These are phyloP conservation scores for Plecturocebus donacophilus DNA, from an alignment of 2,113 vertebrate species.

Conservation along the genomic window DNA sequence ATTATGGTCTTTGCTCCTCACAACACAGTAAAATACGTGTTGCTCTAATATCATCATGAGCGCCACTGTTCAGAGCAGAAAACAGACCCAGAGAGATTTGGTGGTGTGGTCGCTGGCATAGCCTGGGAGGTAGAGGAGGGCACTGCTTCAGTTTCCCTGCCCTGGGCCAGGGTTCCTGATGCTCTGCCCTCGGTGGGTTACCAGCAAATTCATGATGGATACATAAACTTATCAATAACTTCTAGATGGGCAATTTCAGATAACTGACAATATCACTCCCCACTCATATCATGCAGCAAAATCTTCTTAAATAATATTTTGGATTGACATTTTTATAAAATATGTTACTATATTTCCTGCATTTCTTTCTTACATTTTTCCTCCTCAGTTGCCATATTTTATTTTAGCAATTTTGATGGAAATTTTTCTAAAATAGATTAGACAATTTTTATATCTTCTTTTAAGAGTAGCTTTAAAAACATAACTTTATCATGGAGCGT, in stretches of 20 bases:
- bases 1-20: neutral
- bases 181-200: neutral
- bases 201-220: neutral
- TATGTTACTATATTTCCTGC: neutral
- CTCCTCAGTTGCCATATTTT: too few species aligned
- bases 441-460: too few species aligned
- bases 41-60: neutral
- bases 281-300: neutral
- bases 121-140: too few species aligned
- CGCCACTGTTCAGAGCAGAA: neutral
- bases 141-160: neutral
- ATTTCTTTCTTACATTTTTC: neutral
- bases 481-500: too few species aligned
- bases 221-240: too few species aligned
- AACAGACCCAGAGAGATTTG: neutral
- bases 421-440: too few species aligned
- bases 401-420: too few species aligned
- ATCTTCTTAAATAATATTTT: neutral
- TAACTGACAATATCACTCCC: too few species aligned
- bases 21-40: neutral
- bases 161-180: too few species aligned
- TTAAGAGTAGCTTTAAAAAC: too few species aligned
- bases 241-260: too few species aligned
- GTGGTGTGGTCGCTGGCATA: neutral
- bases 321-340: slow-evolving; percentile 6